A percentile compares a stretch with the other conserved stretches of the same genome.
These are phyloP conservation scores for Lymantria monacha DNA, from an alignment of 2,888 invertebrate genomes.

Conservation along the genomic window DNA sequence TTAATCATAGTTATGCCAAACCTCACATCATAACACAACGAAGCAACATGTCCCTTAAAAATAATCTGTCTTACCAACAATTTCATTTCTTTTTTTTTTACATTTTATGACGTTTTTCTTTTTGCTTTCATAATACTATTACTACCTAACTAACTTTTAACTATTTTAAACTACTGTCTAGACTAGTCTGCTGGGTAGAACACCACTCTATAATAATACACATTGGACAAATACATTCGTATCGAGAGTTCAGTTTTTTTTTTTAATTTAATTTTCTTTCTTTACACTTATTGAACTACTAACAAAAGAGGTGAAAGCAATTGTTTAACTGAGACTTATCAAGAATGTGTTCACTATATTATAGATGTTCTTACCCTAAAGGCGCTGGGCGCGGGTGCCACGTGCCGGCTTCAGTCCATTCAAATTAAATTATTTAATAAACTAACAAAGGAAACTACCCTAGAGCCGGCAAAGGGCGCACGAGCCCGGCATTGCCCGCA, in stretches of 20 bases:
- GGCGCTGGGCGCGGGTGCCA: slow-evolving; percentile 47
- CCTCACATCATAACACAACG: slow-evolving; percentile 78
- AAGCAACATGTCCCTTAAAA: slow-evolving; percentile 84
- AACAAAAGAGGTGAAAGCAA: slow-evolving; percentile 82
- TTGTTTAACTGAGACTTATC: slow-evolving; percentile 78
- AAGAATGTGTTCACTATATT: slow-evolving; percentile 73
- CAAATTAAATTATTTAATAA: slow-evolving; percentile 81
- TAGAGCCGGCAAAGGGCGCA: slow-evolving; percentile 59
- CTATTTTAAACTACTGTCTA: slow-evolving; percentile 83
- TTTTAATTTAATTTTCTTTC: slow-evolving; percentile 73
- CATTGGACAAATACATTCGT: slow-evolving; percentile 81
- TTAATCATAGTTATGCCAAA: slow-evolving; percentile 82
- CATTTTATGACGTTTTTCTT: slow-evolving; percentile 80
- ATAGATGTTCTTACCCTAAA: slow-evolving; percentile 54
- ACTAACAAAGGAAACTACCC: slow-evolving; percentile 80
- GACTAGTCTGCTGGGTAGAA: slow-evolving; percentile 82
- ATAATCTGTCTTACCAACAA: slow-evolving; percentile 85
- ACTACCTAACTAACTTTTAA: slow-evolving; percentile 81
- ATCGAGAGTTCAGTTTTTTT: slow-evolving; percentile 72
- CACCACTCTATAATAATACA: slow-evolving; percentile 81
- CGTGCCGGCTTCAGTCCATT: slow-evolving; percentile 73
- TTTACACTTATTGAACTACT: slow-evolving; percentile 80
- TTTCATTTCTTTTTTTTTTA: slow-evolving; percentile 82
- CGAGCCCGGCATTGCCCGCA: slow-evolving; percentile 46
- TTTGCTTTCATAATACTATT: slow-evolving; percentile 83